A percentile compares a stretch with the other conserved stretches of the same genome.
phyloP scores from a whole-genome alignment of 2,888 invertebrate species.

The Xestoiulus laeticollis region DNA sequence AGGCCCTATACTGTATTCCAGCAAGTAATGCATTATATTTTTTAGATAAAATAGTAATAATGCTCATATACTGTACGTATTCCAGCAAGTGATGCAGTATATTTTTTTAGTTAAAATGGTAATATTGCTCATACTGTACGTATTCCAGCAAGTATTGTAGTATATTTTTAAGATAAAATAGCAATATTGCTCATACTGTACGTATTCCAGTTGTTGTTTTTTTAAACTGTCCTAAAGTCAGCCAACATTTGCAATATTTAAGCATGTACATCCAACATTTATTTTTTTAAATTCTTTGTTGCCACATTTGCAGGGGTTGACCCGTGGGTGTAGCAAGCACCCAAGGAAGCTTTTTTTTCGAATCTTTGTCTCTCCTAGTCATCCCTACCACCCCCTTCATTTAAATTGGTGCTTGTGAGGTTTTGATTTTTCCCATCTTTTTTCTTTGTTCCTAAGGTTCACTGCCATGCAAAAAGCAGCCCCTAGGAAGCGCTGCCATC shows the following conservation, averaged over 20 bases:
- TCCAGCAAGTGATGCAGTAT: too few relatives aligned
- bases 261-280: background rate
- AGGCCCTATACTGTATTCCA: too few relatives aligned
- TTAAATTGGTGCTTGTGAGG: background rate
- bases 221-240: background rate
- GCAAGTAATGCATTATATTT: too few relatives aligned
- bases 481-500: background rate
- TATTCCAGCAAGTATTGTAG: background rate
- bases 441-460: slow-evolving; percentile 1
- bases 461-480: background rate
- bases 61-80: too few relatives aligned
- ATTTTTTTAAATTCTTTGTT: background rate
- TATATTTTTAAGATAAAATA: background rate
- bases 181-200: too few relatives aligned
- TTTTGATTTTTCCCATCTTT: slow-evolving; percentile 20
- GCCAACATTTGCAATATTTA: background rate
- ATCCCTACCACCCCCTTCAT: background rate
- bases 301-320: background rate
- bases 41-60: too few relatives aligned
- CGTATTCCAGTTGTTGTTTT: too few relatives aligned
- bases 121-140: background rate
- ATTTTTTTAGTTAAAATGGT: too few relatives aligned
- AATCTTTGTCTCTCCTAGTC: background rate
- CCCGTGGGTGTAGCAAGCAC: background rate
- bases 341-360: background rate